These are phyloP conservation scores for Drosophila leontia DNA, from an alignment of 1,140 invertebrate genomes.

Conservation along the genomic window DNA sequence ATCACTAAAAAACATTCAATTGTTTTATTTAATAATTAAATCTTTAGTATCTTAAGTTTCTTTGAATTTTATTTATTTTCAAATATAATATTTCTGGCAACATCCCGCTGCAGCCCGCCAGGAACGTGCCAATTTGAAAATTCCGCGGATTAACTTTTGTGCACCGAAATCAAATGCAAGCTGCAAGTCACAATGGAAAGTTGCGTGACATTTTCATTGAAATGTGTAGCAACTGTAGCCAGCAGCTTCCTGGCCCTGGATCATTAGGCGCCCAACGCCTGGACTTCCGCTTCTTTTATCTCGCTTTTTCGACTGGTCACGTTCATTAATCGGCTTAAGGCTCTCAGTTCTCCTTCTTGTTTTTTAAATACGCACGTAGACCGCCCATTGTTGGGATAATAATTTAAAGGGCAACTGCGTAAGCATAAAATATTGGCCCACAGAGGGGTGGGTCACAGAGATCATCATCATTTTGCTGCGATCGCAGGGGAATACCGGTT, in stretches of 20 bases:
- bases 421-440: slow-evolving; percentile 46
- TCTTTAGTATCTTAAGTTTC: background rate
- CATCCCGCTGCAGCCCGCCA: slow-evolving; percentile 24
- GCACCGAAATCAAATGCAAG: slow-evolving; percentile 27
- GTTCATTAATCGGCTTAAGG: slow-evolving; percentile 77
- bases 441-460: slow-evolving; percentile 9
- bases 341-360: slow-evolving; percentile 18
- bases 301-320: slow-evolving; percentile 62
- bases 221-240: slow-evolving; percentile 25
- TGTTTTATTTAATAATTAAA: background rate
- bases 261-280: slow-evolving; percentile 21
- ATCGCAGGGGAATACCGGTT: slow-evolving; percentile 20
- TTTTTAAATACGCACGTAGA: slow-evolving; percentile 68
- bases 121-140: slow-evolving; percentile 60
- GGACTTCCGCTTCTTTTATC: slow-evolving; percentile 48
- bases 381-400: slow-evolving; percentile 52
- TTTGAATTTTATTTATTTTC: background rate
- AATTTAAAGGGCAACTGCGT: slow-evolving; percentile 47
- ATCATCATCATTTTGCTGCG: background rate
- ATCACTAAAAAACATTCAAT: background rate
- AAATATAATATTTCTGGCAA: slow-evolving; percentile 10
- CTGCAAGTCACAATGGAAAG: slow-evolving; percentile 47
- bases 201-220: slow-evolving; percentile 24
- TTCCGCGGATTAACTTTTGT: slow-evolving; percentile 50
- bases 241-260: slow-evolving; percentile 40